Percentiles rank a stretch among this genome's conserved stretches.
Evolutionary conservation across 2,888 invertebrate species (phyloP).

Genomic region (Helleia helle): DNA sequence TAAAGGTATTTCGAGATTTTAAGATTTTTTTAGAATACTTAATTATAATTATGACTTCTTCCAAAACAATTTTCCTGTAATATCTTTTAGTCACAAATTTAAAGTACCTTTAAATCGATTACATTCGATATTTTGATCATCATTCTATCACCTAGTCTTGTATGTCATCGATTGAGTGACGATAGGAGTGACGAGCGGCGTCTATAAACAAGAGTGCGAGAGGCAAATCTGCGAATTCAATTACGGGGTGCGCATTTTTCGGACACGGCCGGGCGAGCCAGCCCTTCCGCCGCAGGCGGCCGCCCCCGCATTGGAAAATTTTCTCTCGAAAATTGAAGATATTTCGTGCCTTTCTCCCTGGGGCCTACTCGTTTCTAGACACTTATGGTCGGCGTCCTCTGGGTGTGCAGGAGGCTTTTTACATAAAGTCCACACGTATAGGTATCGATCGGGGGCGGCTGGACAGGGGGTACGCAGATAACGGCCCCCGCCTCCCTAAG

Average conservation of each 20-base stretch:
- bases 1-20: too few species aligned
- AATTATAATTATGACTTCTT: too few species aligned
- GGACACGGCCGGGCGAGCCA: conserved; percentile 61
- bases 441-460: conserved; percentile 70
- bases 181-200: too few species aligned
- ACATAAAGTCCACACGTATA: conserved; percentile 74
- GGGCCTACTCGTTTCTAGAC: conserved; percentile 72
- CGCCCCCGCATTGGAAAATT: conserved; percentile 72
- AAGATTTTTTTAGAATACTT: too few species aligned
- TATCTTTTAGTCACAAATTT: too few species aligned
- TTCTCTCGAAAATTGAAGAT: conserved; percentile 74
- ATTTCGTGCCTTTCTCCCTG: conserved; percentile 67
- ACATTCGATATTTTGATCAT: too few species aligned
- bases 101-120: too few species aligned
- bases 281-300: conserved; percentile 66
- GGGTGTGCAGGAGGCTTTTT: conserved; percentile 72
- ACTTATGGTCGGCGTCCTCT: conserved; percentile 72
- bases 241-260: conserved; percentile 69
- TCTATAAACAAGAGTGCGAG: conserved; percentile 54
- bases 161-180: too few species aligned
- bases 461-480: conserved; percentile 73
- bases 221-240: conserved; percentile 72
- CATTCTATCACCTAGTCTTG: too few species aligned
- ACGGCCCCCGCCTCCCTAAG: conserved; percentile 51
- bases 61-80: too few species aligned